phyloP scores from a whole-genome alignment of 2,113 vertebrate species.

The Myxocyprinus asiaticus region DNA sequence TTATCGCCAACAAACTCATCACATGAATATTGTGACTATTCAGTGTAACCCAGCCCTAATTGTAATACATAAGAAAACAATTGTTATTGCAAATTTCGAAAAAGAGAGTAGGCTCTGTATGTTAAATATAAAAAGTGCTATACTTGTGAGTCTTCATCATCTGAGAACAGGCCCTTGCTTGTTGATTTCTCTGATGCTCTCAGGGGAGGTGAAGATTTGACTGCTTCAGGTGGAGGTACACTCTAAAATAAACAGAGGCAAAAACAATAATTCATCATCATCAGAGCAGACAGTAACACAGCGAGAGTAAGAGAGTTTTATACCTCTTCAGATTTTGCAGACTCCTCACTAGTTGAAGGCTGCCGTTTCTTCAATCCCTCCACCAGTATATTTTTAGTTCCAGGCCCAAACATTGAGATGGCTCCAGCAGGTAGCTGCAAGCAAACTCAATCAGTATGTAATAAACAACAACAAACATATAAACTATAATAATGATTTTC shows the following conservation, averaged over 20 bases:
- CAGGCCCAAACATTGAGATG: slow-evolving; percentile 75
- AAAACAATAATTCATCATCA: not conserved
- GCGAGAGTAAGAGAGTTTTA: not conserved
- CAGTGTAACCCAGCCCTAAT: not conserved
- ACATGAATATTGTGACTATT: no score
- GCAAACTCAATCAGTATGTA: slow-evolving; percentile 14
- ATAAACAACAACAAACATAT: not conserved
- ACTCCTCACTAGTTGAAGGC: slow-evolving; percentile 69
- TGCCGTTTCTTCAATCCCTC: slow-evolving; percentile 70
- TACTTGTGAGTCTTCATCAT: slow-evolving; percentile 93
- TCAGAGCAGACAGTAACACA: not conserved
- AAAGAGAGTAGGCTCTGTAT: not conserved
- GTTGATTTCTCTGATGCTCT: slow-evolving; percentile 69
- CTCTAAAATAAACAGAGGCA: slow-evolving; percentile 66
- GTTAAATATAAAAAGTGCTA: not conserved
- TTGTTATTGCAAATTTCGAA: no score
- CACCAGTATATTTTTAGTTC: slow-evolving; percentile 73
- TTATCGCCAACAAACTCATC: no score
- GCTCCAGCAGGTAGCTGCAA: slow-evolving; percentile 75
- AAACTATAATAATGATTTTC: not conserved
- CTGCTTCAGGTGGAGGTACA: slow-evolving; percentile 64
- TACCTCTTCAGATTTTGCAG: slow-evolving; percentile 74
- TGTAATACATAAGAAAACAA: not conserved
- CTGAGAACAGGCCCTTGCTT: slow-evolving; percentile 85
- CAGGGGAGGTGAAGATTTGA: slow-evolving; percentile 60